These are phyloP conservation scores for Triops longicaudatus DNA, from an alignment of 1,140 invertebrate genomes.

Conservation along the genomic window DNA sequence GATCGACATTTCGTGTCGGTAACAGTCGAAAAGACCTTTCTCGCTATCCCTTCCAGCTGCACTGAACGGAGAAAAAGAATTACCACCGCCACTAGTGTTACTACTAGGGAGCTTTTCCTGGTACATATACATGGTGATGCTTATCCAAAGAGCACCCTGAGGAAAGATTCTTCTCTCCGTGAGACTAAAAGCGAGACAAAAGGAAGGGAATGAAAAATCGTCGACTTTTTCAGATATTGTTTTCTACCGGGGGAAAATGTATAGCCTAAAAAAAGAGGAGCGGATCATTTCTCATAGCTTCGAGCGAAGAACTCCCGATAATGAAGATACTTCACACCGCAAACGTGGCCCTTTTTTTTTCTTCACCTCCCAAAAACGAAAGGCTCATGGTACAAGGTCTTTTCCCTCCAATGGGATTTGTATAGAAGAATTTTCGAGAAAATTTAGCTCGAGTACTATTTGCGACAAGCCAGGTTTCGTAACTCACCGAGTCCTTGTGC, in stretches of 20 bases:
- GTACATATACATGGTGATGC: background rate
- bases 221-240: background rate
- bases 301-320: background rate
- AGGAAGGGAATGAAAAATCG: slow-evolving; percentile 2
- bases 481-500: no score
- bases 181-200: background rate
- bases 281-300: background rate
- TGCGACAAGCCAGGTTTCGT: no score
- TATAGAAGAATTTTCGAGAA: no score
- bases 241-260: background rate
- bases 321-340: slow-evolving; percentile 6
- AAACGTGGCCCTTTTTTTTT: background rate
- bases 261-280: background rate
- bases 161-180: background rate
- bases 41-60: background rate
- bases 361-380: background rate
- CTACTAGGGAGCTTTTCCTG: background rate
- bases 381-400: background rate
- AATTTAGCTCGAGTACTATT: no score
- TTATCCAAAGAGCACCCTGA: background rate
- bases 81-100: background rate
- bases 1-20: slow-evolving; percentile 3
- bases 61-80: background rate
- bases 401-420: no score
- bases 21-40: background rate